Evolutionary conservation across 2,888 invertebrate species (phyloP).

Genomic region (Mellilla xanthometata): DNA sequence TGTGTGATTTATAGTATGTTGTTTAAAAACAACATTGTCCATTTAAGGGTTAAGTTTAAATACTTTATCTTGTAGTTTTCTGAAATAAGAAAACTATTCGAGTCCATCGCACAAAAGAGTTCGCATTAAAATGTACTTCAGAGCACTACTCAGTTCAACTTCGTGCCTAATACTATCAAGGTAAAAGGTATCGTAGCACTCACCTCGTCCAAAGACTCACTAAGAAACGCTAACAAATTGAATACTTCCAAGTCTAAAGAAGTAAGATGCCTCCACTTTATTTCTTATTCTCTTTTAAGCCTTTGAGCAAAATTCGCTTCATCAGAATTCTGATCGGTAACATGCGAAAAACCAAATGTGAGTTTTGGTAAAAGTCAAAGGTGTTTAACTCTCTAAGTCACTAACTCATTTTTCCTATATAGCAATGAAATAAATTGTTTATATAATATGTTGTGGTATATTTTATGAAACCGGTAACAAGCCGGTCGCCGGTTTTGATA

Average conservation of each 20-base stretch:
- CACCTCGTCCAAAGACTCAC: conserved; percentile 15
- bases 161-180: conserved; percentile 13
- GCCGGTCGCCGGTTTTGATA: no score
- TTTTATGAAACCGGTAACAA: no score
- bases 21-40: no score
- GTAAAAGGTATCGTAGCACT: conserved; percentile 14
- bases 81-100: no score
- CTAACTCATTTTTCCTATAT: no score
- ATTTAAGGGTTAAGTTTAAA: no score
- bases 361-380: conserved; percentile 32
- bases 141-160: conserved; percentile 13
- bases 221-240: conserved; percentile 28
- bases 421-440: no score
- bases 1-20: no score
- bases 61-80: no score
- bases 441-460: no score
- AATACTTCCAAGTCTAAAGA: conserved; percentile 29
- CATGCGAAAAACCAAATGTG: conserved; percentile 47
- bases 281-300: conserved; percentile 50
- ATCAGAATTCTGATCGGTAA: conserved; percentile 43
- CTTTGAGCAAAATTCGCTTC: conserved; percentile 67
- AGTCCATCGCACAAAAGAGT: background rate
- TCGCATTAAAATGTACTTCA: conserved; percentile 1
- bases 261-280: conserved; percentile 35
- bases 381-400: no score